Percentiles rank a stretch among this genome's conserved stretches.
Conservation (phyloP, 2,113 vertebrate species). For the Platycercus adscitus region DNA sequence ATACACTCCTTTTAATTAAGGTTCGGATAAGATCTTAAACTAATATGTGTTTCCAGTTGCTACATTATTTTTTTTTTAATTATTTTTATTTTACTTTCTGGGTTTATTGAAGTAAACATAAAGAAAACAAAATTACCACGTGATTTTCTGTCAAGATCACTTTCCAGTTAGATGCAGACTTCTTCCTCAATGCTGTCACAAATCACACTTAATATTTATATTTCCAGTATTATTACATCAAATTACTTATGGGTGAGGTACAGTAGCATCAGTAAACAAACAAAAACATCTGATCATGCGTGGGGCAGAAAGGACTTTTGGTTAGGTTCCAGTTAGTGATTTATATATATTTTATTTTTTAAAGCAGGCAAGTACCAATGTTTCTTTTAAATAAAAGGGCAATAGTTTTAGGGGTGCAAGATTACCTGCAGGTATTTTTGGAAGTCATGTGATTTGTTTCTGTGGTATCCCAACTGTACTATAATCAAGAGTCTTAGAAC, state of each 20-base stretch:
- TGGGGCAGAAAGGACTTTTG: background rate
- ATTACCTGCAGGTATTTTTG: background rate
- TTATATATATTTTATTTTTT: background rate
- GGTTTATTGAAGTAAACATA: background rate
- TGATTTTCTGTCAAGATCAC: background rate
- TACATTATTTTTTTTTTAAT: background rate
- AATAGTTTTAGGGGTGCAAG: background rate
- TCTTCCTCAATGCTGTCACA: background rate
- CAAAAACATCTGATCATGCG: background rate
- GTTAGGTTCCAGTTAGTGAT: background rate
- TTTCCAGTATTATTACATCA: constrained; percentile 49
- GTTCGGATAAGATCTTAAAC: background rate
- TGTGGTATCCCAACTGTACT: background rate
- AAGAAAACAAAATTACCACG: background rate
- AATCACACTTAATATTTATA: constrained; percentile 10
- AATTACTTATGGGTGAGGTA: constrained; percentile 43
- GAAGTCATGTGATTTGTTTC: background rate
- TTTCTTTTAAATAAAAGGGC: background rate
- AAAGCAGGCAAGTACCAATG: background rate
- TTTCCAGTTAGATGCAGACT: background rate
- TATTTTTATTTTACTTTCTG: background rate
- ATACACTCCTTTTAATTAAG: background rate
- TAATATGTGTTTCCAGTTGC: background rate
- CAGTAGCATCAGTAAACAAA: constrained; percentile 37
- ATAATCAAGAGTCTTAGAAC: background rate